Percentiles rank a stretch among this genome's conserved stretches.
phyloP scores from a whole-genome alignment of 2,113 vertebrate genomes.

The Percopsis transmontana region DNA sequence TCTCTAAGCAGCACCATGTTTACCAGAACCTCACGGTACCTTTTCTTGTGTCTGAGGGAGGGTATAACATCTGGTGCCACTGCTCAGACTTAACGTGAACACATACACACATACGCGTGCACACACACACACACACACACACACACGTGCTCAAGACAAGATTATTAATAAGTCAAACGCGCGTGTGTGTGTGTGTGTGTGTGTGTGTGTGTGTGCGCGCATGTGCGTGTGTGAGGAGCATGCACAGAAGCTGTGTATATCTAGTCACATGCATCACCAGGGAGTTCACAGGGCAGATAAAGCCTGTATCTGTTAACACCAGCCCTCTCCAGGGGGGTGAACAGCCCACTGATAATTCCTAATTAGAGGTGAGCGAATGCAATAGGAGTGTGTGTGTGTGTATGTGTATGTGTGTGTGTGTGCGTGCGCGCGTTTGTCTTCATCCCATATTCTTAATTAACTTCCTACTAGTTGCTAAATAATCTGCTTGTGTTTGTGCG shows the following conservation, averaged over 20 bases:
- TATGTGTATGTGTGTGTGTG: slow-evolving; percentile 18
- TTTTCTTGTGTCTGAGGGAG: too few relatives aligned
- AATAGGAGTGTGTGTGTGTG: slow-evolving; percentile 9
- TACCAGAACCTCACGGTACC: too few relatives aligned
- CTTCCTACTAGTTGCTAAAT: slow-evolving; percentile 40
- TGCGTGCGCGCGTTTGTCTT: slow-evolving; percentile 16
- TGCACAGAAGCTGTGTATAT: slow-evolving; percentile 27
- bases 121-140: not conserved
- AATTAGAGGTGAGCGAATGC: not conserved
- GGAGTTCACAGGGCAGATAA: not conserved
- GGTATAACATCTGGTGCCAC: too few relatives aligned
- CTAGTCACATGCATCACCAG: slow-evolving; percentile 16
- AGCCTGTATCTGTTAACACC: slow-evolving; percentile 6
- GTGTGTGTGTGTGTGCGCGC: slow-evolving; percentile 15
- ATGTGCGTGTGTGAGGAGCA: slow-evolving; percentile 1
- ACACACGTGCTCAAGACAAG: not conserved
- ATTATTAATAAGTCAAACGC: not conserved
- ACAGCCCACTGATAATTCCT: not conserved
- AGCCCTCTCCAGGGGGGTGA: slow-evolving; percentile 3
- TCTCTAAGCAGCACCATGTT: too few relatives aligned
- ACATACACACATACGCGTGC: not conserved
- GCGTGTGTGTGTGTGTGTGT: slow-evolving; percentile 17
- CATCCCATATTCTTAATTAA: slow-evolving; percentile 61
- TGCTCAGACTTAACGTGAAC: not conserved
- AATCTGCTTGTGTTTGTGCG: slow-evolving; percentile 3